A percentile compares a stretch with the other conserved stretches of the same genome.
Evolutionary conservation across 2,113 vertebrate species (phyloP).

Genomic region (Melanotaenia duboulayi): DNA sequence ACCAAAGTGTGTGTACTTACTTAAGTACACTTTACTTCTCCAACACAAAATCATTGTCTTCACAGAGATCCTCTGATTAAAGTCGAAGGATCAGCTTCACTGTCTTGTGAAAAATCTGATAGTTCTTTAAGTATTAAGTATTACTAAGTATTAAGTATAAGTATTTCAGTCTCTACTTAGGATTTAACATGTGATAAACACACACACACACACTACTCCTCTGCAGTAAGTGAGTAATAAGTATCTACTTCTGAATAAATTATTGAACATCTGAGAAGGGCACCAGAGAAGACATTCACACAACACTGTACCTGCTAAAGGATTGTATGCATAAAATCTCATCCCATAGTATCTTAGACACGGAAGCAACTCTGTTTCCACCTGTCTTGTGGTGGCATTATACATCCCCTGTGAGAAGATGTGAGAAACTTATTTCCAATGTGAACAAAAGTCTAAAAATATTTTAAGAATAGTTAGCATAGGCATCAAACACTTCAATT

Average conservation of each 20-base stretch:
- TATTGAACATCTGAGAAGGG: background rate
- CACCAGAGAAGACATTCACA: background rate
- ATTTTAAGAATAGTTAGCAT: background rate
- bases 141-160: no score
- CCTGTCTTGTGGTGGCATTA: conserved; percentile 93
- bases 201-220: background rate
- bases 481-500: background rate
- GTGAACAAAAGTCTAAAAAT: background rate
- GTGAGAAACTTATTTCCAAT: background rate
- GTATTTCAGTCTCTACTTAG: no score
- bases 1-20: background rate
- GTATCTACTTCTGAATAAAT: background rate
- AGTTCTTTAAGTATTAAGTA: no score
- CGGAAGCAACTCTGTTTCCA: conserved; percentile 91
- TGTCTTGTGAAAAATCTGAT: no score
- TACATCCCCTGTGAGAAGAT: conserved; percentile 91
- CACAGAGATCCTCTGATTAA: no score
- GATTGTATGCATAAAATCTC: conserved; percentile 95
- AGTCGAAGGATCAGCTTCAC: no score
- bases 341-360: conserved; percentile 88
- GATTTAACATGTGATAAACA: background rate
- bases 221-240: background rate
- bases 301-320: conserved; percentile 87
- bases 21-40: no score
- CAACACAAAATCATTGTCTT: no score